Evolutionary conservation across 2,797 vertebrate species (phyloP), one percentile per base, ranked within the genome.

Genomic region (Melanotaenia trifasciata): DNA sequence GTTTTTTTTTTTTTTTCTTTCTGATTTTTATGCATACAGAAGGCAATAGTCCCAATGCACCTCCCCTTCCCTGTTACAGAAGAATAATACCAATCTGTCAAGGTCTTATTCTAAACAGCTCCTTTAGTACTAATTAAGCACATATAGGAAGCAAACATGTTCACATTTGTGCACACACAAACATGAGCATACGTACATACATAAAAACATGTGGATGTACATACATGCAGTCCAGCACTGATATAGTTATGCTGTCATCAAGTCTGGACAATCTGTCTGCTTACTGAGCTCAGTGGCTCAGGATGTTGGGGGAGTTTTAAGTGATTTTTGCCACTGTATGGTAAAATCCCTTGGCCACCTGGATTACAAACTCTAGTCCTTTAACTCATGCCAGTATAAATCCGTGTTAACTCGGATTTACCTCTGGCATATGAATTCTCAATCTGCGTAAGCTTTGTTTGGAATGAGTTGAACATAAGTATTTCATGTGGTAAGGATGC

Each of bases 321-420:
- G 93, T 94, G 94, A 94, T 94, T 94, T 94, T 91, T 94, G 93
- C 93, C 93, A 94, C 94, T 93, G 93, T 94, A 93, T 93, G 90
- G 90, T 90, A 88, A 95, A 95, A 95, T 95, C 94, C 94, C 94
- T 92, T 75, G 90, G 93, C 94, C 93, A 95, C 93, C 94, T 95
- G 94, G 94, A 96, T 95, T 95, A 95, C 94, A 94, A 95, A 95
- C 94, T 93, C 93, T 91, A 94, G 93, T 94, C 94, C 93, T 95
- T 95, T 95, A 96, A 96, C 94, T 95, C 92, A 91, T 95, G 95
- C 95, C 94, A 95, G 93, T 93, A 91, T 94, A 94, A 94, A 94
- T 95, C 94, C 93, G 87, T 94, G 95, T 95, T 95, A 94, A 94
- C 94, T 95, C 87, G 91, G 94, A 94, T 95, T 95, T 95, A 95